Conservation (phyloP, 2,888 invertebrate species). For the Drosophila melanosoma region DNA sequence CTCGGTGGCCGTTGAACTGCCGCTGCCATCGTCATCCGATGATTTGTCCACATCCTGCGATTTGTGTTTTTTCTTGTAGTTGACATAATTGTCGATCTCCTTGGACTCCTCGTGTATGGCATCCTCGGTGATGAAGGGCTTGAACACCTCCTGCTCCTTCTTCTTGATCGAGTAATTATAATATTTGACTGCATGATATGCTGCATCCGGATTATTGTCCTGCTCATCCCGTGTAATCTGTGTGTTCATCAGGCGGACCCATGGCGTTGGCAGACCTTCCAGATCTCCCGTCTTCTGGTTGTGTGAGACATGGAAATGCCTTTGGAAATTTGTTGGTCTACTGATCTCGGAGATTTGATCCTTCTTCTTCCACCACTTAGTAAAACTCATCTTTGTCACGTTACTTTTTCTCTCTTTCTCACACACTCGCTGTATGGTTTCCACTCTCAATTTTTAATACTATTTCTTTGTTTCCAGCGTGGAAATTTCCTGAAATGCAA, state of each 20-base stretch:
- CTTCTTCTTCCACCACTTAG: constrained; percentile 85
- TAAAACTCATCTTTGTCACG: constrained; percentile 80
- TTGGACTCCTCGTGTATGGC: constrained; percentile 93
- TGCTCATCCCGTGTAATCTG: constrained; percentile 95
- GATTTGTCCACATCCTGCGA: constrained; percentile 86
- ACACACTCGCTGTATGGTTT: neutral
- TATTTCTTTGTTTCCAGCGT: constrained; percentile 9
- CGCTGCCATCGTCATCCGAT: constrained; percentile 85
- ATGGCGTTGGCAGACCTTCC: constrained; percentile 93
- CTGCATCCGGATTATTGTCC: constrained; percentile 95
- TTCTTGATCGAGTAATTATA: constrained; percentile 95
- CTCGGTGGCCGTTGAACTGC: constrained; percentile 72
- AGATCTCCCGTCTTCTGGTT: constrained; percentile 93
- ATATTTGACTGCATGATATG: constrained; percentile 95
- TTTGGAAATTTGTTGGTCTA: constrained; percentile 93
- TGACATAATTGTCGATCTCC: constrained; percentile 91
- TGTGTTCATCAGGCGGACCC: constrained; percentile 91
- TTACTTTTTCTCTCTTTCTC: constrained; percentile 13
- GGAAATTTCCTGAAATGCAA: constrained; percentile 67
- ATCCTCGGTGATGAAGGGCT: constrained; percentile 92
- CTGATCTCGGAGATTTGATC: constrained; percentile 88
- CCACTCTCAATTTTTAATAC: constrained; percentile 2
- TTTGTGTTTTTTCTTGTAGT: constrained; percentile 90
- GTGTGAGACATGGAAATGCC: constrained; percentile 94
- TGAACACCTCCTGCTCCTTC: constrained; percentile 90